Percentiles rank a stretch among this genome's conserved stretches.
These are phyloP conservation scores for Drosophila macrospina DNA, from an alignment of 2,888 invertebrate genomes.

Conservation along the genomic window DNA sequence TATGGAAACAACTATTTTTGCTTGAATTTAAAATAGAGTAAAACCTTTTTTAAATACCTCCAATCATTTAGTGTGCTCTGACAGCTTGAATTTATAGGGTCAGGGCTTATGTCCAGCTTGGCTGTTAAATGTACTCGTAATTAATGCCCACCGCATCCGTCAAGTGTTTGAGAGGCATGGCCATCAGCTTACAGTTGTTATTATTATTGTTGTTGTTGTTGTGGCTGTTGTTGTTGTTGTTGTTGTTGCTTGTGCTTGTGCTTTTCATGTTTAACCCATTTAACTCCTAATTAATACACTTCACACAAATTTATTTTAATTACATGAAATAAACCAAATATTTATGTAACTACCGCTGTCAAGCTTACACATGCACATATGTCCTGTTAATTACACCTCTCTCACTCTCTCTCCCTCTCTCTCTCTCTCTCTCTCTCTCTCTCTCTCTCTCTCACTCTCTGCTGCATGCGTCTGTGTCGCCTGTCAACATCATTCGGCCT, in stretches of 20 bases:
- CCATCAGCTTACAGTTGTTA: slow-evolving; percentile 11
- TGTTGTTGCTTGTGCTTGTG: slow-evolving; percentile 23
- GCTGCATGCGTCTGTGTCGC: slow-evolving; percentile 56
- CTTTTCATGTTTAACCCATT: slow-evolving; percentile 73
- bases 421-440: not conserved
- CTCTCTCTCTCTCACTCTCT: not conserved
- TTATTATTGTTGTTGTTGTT: not conserved
- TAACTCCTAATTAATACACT: slow-evolving; percentile 81
- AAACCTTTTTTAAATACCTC: slow-evolving; percentile 2
- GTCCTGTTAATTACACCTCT: slow-evolving; percentile 60
- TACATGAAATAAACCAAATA: slow-evolving; percentile 79
- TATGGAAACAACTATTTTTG: not conserved
- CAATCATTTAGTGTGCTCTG: slow-evolving; percentile 17
- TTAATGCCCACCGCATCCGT: slow-evolving; percentile 61
- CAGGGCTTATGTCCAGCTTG: slow-evolving; percentile 21
- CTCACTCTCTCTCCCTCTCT: not conserved
- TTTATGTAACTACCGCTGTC: slow-evolving; percentile 65
- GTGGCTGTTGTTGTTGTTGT: slow-evolving; percentile 8
- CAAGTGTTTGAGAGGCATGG: slow-evolving; percentile 41
- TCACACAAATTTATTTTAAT: slow-evolving; percentile 79
- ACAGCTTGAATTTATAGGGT: slow-evolving; percentile 26
- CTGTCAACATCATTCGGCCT: slow-evolving; percentile 76
- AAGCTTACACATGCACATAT: slow-evolving; percentile 4
- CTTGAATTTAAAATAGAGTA: not conserved
- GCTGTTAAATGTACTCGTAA: slow-evolving; percentile 51